phyloP scores from a whole-genome alignment of 2,888 invertebrate genomes.

The Sesia apiformis region DNA sequence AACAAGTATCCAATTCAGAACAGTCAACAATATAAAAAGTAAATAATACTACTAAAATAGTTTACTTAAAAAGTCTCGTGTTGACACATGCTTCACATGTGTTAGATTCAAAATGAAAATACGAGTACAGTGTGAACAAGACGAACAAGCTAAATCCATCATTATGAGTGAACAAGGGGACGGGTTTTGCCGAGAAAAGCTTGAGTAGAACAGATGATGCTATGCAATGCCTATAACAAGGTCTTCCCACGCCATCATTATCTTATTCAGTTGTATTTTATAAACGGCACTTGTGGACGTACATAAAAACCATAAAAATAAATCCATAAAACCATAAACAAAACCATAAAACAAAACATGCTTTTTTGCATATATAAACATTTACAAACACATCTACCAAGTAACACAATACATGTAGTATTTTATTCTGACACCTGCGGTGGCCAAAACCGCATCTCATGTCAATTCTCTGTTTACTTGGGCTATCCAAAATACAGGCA shows the following conservation, averaged over 20 bases:
- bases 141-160: no score
- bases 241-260: background rate
- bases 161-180: no score
- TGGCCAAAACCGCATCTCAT: slow-evolving; percentile 14
- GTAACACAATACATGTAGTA: slow-evolving; percentile 4
- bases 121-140: no score
- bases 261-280: background rate
- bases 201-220: no score
- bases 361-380: slow-evolving; percentile 10
- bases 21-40: no score
- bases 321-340: slow-evolving; percentile 4
- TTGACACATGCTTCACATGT: no score
- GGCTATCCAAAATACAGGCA: slow-evolving; percentile 4
- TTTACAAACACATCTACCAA: slow-evolving; percentile 4
- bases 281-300: slow-evolving; percentile 5
- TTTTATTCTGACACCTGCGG: slow-evolving; percentile 12
- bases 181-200: no score
- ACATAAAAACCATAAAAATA: slow-evolving; percentile 6
- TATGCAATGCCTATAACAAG: background rate
- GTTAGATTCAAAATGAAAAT: no score
- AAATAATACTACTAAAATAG: no score
- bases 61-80: no score
- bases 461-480: slow-evolving; percentile 14
- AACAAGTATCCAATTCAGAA: no score
- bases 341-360: slow-evolving; percentile 13